These are phyloP conservation scores for Cataglyphis livida DNA, from an alignment of 2,888 invertebrate species.

Conservation along the genomic window DNA sequence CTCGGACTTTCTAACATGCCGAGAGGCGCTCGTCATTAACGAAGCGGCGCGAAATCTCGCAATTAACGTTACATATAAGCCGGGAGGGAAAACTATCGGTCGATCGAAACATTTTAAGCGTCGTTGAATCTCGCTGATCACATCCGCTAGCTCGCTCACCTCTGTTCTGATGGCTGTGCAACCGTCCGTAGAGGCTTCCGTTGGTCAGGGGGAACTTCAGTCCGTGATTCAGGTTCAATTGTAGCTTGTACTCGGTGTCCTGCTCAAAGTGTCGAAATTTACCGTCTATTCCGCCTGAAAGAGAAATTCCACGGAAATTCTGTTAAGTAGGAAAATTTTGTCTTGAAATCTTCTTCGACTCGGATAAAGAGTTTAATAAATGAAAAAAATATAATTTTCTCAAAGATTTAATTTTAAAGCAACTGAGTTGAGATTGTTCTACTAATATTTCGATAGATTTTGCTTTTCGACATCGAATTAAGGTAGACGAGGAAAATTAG, in stretches of 20 bases:
- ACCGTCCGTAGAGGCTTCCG: constrained; percentile 87
- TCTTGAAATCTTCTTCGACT: background rate
- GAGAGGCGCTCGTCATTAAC: constrained; percentile 15
- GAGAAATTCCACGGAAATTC: constrained; percentile 62
- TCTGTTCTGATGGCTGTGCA: constrained; percentile 85
- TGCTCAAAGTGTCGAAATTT: constrained; percentile 87
- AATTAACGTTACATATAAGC: constrained; percentile 30
- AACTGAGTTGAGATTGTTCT: background rate
- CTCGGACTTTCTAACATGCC: constrained; percentile 45
- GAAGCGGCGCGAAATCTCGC: constrained; percentile 31
- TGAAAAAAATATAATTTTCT: background rate
- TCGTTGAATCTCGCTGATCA: constrained; percentile 37
- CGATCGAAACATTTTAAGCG: constrained; percentile 32
- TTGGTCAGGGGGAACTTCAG: constrained; percentile 88
- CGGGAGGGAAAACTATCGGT: constrained; percentile 5
- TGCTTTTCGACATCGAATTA: background rate
- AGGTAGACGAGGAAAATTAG: background rate
- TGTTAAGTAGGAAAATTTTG: background rate
- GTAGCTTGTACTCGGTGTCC: constrained; percentile 84
- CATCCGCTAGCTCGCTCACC: constrained; percentile 69
- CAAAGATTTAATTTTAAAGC: background rate
- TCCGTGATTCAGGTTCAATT: constrained; percentile 85
- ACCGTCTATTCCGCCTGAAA: constrained; percentile 87
- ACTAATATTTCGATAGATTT: background rate
- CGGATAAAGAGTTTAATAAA: background rate